A percentile compares a stretch with the other conserved stretches of the same genome.
Conservation (phyloP, 2,888 invertebrate genomes). For the Rhagonycha lutea region DNA sequence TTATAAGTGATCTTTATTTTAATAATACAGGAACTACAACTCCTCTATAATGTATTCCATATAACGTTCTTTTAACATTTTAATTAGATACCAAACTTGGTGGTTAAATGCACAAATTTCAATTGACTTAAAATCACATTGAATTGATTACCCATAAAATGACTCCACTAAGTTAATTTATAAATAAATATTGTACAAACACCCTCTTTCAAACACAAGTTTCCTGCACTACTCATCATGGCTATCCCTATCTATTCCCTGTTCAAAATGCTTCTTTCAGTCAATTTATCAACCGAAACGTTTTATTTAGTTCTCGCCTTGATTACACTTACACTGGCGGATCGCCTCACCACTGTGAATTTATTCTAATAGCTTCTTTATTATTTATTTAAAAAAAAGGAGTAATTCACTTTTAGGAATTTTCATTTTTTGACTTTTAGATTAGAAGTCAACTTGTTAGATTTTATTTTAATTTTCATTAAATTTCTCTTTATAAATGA, state of each 20-base stretch:
- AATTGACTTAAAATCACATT: neutral
- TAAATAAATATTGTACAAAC: slow-evolving; percentile 47
- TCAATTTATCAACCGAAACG: slow-evolving; percentile 50
- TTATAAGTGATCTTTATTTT: too few relatives aligned
- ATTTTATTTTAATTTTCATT: too few relatives aligned
- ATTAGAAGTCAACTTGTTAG: too few relatives aligned
- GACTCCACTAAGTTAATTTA: slow-evolving; percentile 47
- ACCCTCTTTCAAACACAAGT: slow-evolving; percentile 32
- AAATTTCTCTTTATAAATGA: too few relatives aligned
- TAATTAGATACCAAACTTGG: neutral
- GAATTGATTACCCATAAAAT: neutral
- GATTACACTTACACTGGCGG: slow-evolving; percentile 50
- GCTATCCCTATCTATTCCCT: slow-evolving; percentile 31
- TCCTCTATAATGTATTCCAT: too few relatives aligned
- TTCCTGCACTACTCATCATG: slow-evolving; percentile 23
- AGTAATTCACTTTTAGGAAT: too few relatives aligned
- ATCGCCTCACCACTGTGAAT: neutral
- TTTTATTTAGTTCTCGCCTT: slow-evolving; percentile 51
- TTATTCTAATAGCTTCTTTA: neutral
- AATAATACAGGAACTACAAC: too few relatives aligned
- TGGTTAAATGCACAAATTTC: neutral
- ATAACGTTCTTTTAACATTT: too few relatives aligned
- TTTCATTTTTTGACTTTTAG: too few relatives aligned
- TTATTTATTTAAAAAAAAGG: neutral
- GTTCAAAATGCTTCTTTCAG: slow-evolving; percentile 48